Conservation (phyloP, 2,113 vertebrate species). For the Speoplatyrhinus poulsoni region DNA sequence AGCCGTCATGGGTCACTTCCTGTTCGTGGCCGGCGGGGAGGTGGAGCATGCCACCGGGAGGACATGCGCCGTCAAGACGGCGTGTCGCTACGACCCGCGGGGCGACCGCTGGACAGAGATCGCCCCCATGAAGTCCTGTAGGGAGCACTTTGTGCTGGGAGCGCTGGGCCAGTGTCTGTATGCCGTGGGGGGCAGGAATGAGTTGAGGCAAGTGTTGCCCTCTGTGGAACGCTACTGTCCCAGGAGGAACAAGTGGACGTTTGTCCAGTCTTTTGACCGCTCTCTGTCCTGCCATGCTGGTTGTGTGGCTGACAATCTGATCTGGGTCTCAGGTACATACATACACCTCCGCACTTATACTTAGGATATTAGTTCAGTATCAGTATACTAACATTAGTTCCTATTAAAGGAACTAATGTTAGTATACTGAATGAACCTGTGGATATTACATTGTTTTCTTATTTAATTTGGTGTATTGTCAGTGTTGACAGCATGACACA, state of each 20-base stretch:
- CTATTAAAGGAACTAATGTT: too few relatives aligned
- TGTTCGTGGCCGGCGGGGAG: constrained; percentile 94
- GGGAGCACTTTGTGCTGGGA: constrained; percentile 94
- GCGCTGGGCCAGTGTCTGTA: constrained; percentile 89
- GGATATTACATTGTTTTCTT: too few relatives aligned
- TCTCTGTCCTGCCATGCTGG: constrained; percentile 96
- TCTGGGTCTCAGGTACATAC: constrained; percentile 95
- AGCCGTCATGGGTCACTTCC: constrained; percentile 94
- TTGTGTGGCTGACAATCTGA: constrained; percentile 90
- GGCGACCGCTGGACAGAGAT: constrained; percentile 92
- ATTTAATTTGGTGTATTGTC: too few relatives aligned
- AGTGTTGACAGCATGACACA: too few relatives aligned
- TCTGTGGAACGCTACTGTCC: constrained; percentile 95
- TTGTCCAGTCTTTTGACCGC: constrained; percentile 93
- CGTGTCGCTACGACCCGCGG: constrained; percentile 91
- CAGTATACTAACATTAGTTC: too few relatives aligned
- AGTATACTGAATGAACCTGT: too few relatives aligned
- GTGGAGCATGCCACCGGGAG: constrained; percentile 89
- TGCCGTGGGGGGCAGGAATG: constrained; percentile 91
- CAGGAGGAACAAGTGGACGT: constrained; percentile 96
- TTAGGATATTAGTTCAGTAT: too few relatives aligned
- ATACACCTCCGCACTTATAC: neutral
- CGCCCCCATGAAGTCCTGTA: constrained; percentile 93
- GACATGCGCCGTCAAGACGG: constrained; percentile 88
- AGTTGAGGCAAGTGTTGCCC: constrained; percentile 91